Base-by-base conservation (phyloP, 1,140 invertebrate genomes). In the Amphibalanus amphitrite region DNA sequence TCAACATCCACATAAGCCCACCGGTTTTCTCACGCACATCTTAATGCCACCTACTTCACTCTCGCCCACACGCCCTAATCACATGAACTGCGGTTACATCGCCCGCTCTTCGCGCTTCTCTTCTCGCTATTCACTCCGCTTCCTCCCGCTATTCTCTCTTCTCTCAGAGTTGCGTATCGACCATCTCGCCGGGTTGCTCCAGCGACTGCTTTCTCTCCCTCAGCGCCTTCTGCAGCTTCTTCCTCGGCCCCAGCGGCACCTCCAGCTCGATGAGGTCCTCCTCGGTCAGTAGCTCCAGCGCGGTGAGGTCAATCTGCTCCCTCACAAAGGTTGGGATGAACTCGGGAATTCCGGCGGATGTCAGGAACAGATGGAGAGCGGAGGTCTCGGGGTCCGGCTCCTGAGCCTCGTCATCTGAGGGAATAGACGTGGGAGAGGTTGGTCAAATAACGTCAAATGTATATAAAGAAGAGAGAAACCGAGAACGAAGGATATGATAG, bases 241-340 rank as follows among this genome's bases (percentile, higher is more conserved):
- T 73, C 70, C 82, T 73, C 0, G 93, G 93, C 3, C 94, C 95
- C 59, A 97, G 82, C 0, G 91, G 91, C 20, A 97, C 82, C 15
- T 89, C 90, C 0, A 97, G 80, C 0, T 86, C 85, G 73, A 89
- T 88, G 4, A 97, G 82, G 79, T 98, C 95, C 28, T 85, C 85
- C 76, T 97, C 95, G 0, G 89, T 92, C 0, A 97, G 82, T 70
- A 95, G 81, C 86, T 95, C 89, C 13, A 97, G 80, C 0, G 93
- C 89, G 69, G 95, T 90, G 73, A 97, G 82, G 82, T 97, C 94
- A 38, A 97, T 93, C 80, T 94, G 90, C 79, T 97, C 93, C 72
- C 89, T 87, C 67, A 89, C 85, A 76, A 98, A 92, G 75, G 83
- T 84, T 72, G 82, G 82, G 75, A 88, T 82, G 77, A 90, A 93